Base-by-base conservation (phyloP, 1,140 invertebrate genomes). In the Sitodiplosis mosellana region DNA sequence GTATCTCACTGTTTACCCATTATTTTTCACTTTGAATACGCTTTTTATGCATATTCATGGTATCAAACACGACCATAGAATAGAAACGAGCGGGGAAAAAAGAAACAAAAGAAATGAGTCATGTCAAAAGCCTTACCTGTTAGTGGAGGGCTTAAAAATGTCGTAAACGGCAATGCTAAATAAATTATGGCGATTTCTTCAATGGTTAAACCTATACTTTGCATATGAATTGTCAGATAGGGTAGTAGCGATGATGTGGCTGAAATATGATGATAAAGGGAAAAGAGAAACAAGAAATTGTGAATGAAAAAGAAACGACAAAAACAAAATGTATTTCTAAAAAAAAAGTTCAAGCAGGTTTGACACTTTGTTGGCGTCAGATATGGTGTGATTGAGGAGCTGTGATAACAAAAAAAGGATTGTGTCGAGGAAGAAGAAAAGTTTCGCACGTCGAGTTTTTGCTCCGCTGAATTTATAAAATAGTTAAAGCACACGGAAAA, bases 201-300 rank as follows among this genome's bases (percentile, higher is more conserved):
- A 47, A 86, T 77, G 18, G 81, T 81, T 18, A 90, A 68, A 48
- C 85, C 86, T 58, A 89, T 78, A 59, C 80, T 80, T 65, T 83
- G 81, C 86, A 88, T 88, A 62, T 87, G 86, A 49, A 89, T 80
- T 1, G 84, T 84, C 50, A 89, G 64, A 60, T 86, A 89, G 0
- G 86, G 85, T 41, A 88, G 59, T 38, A 88, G 67, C 15, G 83
- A 83, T 44, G 80, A 79, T 38, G 80, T 81, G 20, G 81, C 84
- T 81, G 62, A 21, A 71, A 45, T 15, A 2, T 27, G 20, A 27
- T 22, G 15, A 73, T 54, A 46, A 52, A 50, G 54, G 46, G 55
- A 54, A 53, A 33, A 42, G 40, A 33, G 12, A 41, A 7, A 5
- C 17, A 12, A 42, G 15, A 18, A 15, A 48, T 14, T 42, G 14